Evolutionary conservation across 2,113 vertebrate species (phyloP), one percentile per base, ranked within the genome.

Genomic region (Cheirogaleus medius): DNA sequence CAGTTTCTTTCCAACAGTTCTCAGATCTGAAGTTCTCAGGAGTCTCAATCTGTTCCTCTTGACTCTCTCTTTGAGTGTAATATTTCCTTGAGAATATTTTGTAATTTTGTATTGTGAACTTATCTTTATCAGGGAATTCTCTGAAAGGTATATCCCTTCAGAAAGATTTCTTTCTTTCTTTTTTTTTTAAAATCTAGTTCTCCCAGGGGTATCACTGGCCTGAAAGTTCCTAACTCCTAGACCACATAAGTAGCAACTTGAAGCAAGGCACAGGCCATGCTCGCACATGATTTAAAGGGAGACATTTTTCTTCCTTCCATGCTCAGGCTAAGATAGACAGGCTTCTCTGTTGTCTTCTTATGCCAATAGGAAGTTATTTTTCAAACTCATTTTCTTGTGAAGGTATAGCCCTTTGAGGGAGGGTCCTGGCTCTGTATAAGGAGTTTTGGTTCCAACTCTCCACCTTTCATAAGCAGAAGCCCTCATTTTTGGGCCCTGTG

Each of bases 81-180:
- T 94, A 49, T 68, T 82, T 83, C 49, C 27, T 86, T 74, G 6
- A 74, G 23, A 89, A 23, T 87, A 44, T 69, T 86, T 82, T 83
- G 8, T 52, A 54, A 47, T 92, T 80, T 56, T 69, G 27, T 87
- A 39, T 44, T 74, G 4, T 68, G 15, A 97, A 29, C 27, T 76
- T 44, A 64, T 87, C 63, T 90, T 93, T 95, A 60, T 73, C 37
- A 94, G 56, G 52, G 56, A 63, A 58, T 92, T 91, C 56, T 95
- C 25, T 44, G 34, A 44, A 95, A 69, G 27, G 49, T 54, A 0
- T 90, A 64, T 76, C 34, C 58, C 8, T 95, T 76, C 14, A 87
- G 29, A 85, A 80, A 81, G 14, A 14, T 23, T n/a, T 54, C 8
- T 27, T 54, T 42, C 27, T 11, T 52, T 25, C 18, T 15, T 18